These are phyloP conservation scores for Clistopyga incitator DNA, from an alignment of 2,888 invertebrate genomes.

Conservation along the genomic window DNA sequence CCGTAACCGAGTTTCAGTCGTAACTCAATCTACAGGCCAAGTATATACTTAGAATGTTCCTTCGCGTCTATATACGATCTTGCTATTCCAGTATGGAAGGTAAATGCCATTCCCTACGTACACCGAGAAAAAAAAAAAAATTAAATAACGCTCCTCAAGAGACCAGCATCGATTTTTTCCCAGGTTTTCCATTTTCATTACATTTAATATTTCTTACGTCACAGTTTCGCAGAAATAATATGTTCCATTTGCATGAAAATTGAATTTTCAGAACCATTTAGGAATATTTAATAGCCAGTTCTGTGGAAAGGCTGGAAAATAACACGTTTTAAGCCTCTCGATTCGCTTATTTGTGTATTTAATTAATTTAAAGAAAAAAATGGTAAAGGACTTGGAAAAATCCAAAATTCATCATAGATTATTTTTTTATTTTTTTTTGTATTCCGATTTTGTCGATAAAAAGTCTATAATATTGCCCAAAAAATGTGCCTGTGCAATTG, in stretches of 20 bases:
- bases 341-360: too few relatives aligned
- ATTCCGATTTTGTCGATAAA: too few relatives aligned
- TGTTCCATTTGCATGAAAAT: not conserved
- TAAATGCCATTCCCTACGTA: not conserved
- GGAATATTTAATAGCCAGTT: too few relatives aligned
- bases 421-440: too few relatives aligned
- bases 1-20: conserved; percentile 28
- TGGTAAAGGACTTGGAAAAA: too few relatives aligned
- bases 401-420: too few relatives aligned
- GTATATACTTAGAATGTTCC: conserved; percentile 42
- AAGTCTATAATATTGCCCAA: too few relatives aligned
- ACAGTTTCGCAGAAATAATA: not conserved
- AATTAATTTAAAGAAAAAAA: too few relatives aligned
- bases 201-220: not conserved
- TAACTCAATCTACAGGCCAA: conserved; percentile 46
- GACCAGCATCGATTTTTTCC: conserved; percentile 25
- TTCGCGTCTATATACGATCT: conserved; percentile 19
- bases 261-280: too few relatives aligned
- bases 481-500: too few relatives aligned
- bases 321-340: too few relatives aligned
- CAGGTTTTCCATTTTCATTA: not conserved
- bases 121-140: not conserved
- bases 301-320: too few relatives aligned
- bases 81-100: not conserved
- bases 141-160: not conserved